Base-by-base conservation (phyloP, 2,888 invertebrate genomes). In the Empis livida region DNA sequence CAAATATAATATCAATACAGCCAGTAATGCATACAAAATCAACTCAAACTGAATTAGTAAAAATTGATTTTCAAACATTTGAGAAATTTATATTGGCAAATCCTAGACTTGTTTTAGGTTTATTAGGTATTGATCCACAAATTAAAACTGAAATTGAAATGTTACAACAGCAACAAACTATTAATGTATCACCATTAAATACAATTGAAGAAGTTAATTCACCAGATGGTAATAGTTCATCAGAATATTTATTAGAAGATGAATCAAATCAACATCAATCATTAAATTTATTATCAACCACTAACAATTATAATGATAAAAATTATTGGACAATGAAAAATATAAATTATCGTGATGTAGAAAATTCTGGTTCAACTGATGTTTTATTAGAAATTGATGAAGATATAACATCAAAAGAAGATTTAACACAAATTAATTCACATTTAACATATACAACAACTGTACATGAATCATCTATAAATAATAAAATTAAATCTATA, bases 41-140 rank as follows among this genome's bases (percentile, higher is more conserved):
- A 42, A 60, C 61, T 10, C 68, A 68, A 54, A 68, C 68, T 2
- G 68, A 68, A 41, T 59, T 62, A 47, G 59, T 62, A 44, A 64
- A 65, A 54, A 63, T 65, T 39, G 68, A 68, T 49, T 63, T 65
- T 44, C 60, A 62, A 51, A 63, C 61, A 15, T 62, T 69, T n/a
- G 67, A 68, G 45, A 63, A 62, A 10, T 67, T 69, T 64, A 79
- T 87, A 39, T 68, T 80, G 59, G 78, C 82, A 53, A 83, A 88
- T 68, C 84, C 85, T 0, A 78, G 79, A 3, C 76, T 80, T 17
- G 84, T 84, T 15, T 73, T 88, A 65, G 74, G 80, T 37, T 76
- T 86, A 35, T 71, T 88, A 42, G 86, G 86, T 10, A 72, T 87
- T 48, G 82, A 85, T 57, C 77, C 84, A 3, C 71, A 71, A 65